Conservation (phyloP, 1,140 invertebrate genomes). For the Drosophila sp. region DNA sequence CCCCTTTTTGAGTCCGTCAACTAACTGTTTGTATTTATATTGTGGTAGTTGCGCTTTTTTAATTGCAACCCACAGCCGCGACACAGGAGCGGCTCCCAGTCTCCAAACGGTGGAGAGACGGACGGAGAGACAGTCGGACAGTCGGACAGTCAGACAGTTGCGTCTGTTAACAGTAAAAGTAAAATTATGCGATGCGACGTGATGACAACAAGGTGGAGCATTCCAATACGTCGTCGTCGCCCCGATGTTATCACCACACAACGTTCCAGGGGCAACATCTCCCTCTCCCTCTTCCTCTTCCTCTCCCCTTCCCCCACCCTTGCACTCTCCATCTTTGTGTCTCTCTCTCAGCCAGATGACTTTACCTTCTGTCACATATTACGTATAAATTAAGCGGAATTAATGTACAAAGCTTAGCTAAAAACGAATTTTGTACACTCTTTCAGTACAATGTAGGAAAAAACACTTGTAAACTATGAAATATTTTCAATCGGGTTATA, state of each 20-base stretch:
- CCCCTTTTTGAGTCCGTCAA: slow-evolving; percentile 13
- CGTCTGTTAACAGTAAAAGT: slow-evolving; percentile 73
- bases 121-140: not conserved
- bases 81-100: slow-evolving; percentile 71
- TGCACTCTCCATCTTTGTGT: slow-evolving; percentile 7
- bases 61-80: slow-evolving; percentile 71
- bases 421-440: slow-evolving; percentile 31
- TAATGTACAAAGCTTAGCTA: slow-evolving; percentile 8
- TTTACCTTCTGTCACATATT: slow-evolving; percentile 64
- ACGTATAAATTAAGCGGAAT: slow-evolving; percentile 66
- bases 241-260: slow-evolving; percentile 56
- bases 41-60: slow-evolving; percentile 73
- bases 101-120: slow-evolving; percentile 3
- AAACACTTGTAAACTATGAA: too few species aligned
- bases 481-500: too few species aligned
- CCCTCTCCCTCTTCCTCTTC: not conserved
- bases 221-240: slow-evolving; percentile 77
- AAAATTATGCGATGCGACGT: slow-evolving; percentile 81
- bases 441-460: not conserved
- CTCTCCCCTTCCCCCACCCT: not conserved
- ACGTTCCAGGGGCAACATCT: slow-evolving; percentile 14
- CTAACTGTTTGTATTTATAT: slow-evolving; percentile 28
- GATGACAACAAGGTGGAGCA: slow-evolving; percentile 71
- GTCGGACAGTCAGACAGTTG: slow-evolving; percentile 1
- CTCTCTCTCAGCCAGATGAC: slow-evolving; percentile 7